Evolutionary conservation across 2,113 vertebrate genomes (phyloP).

Genomic region (Grus americana): DNA sequence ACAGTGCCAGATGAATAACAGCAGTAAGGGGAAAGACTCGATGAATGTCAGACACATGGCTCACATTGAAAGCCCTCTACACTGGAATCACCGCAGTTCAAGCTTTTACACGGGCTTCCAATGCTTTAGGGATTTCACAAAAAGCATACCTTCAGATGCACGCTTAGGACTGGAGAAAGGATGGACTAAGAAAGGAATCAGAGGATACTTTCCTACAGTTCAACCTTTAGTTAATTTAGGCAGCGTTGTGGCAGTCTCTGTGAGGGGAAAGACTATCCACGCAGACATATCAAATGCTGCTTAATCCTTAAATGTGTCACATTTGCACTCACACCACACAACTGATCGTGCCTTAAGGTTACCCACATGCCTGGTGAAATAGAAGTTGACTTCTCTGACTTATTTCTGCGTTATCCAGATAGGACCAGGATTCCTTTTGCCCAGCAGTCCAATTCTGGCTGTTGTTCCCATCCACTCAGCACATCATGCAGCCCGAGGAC

Average conservation of each 20-base stretch:
- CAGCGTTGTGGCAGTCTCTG: background rate
- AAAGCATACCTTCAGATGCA: background rate
- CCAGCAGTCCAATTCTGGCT: background rate
- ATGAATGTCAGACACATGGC: background rate
- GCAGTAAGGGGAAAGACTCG: background rate
- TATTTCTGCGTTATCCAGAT: background rate
- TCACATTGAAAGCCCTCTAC: background rate
- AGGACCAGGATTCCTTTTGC: background rate
- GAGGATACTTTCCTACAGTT: background rate
- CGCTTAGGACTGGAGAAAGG: background rate
- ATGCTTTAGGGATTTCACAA: background rate
- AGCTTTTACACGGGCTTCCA: background rate
- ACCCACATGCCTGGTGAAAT: background rate
- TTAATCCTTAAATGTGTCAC: background rate
- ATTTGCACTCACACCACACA: background rate
- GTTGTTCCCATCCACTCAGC: rapidly evolving
- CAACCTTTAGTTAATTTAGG: background rate
- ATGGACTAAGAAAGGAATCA: background rate
- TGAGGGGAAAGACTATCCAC: background rate
- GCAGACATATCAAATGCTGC: background rate
- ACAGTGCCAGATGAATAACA: background rate
- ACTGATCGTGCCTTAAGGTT: background rate
- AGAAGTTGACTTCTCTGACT: background rate
- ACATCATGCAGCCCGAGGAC: background rate
- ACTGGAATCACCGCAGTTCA: background rate